Evolutionary conservation across 2,797 vertebrate species (phyloP), one percentile per base, ranked within the genome.

Genomic region (Typhlichthys eigenmanni): DNA sequence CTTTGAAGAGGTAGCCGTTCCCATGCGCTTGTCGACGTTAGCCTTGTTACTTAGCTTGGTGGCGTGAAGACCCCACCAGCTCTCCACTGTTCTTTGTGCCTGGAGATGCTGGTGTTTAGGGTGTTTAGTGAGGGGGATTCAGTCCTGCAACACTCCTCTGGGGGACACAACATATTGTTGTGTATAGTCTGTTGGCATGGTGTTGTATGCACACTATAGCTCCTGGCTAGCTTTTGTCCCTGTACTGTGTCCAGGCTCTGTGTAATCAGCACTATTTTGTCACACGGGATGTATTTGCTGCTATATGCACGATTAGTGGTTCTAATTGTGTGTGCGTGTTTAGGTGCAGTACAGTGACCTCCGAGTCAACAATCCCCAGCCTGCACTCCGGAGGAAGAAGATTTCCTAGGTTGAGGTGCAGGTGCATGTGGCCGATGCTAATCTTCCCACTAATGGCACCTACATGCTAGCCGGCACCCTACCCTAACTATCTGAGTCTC

Each of bases 301-400:
- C 9, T 51, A 16, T 51, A 2, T 51, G 50, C 19, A 9, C 16
- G 14, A 17, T 2, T 7, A 9, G 14, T 52, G 50, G 3, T 8
- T 52, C 10, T 54, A 24, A 19, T 17, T 54, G 12, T 54, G 52
- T 32, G 19, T 54, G 52, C 61, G 71, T 64, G 84, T 89, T 81
- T 92, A 99, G 97, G 95, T 95, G 88, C 96, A 98, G 89, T 93
- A 92, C 13, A 78, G 91, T 1, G 95, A 95, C 85, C 60, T 91
- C 76, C 95, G 88, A 84, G 78, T 81, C 71, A 81, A 61, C 76
- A 81, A 86, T 66, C 64, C 80, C 67, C 91, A 92, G 72, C 94
- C 87, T 56, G 89, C 92, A 61, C 16, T 90, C 54, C 94, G 85
- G 83, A 98, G 90, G 91, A 99, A 93, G 86, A 90, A 92, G 76